Evolutionary conservation across 2,797 vertebrate genomes (phyloP), one percentile per base, ranked within the genome.

Genomic region (Ceryle rudis): DNA sequence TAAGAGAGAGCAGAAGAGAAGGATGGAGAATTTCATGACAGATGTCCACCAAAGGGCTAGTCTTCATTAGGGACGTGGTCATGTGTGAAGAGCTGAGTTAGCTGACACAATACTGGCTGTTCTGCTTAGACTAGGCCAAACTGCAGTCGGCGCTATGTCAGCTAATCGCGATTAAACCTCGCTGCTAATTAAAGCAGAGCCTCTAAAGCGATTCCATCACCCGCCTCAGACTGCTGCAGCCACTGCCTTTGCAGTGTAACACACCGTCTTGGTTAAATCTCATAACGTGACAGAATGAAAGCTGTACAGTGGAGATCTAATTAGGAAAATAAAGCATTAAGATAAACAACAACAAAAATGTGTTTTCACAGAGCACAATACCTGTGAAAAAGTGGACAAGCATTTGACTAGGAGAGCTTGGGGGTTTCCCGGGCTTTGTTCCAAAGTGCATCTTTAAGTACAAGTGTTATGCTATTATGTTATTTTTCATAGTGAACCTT

Each of bases 341-440:
- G n/a, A 77, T 41, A 86, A 94, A 88, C 87, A 93, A 61, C 86
- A 92, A 79, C 55, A 77, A 44, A 77, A 89, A 55, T 18, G 79
- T 3, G 8, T 90, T 93, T 91, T 79, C 88, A 83, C 80, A n/a
- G n/a, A 87, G 54, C 28, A 67, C 23, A 22, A 31, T 49, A 72
- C 42, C 79, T 92, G 80, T 65, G 52, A 95, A 95, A 39, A 81
- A 70, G 67, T 67, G 70, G 91, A 90, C 82, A 89, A 93, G 44
- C 16, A 17, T 91, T 94, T 92, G 67, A 79, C 82, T 86, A 42
- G 37, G 61, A 46, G 41, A 95, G 67, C 51, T 65, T 83, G 20
- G 47, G 52, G 49, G 29, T 86, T 95, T 93, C 86, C 89, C 65
- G 41, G 94, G 91, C 62, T 96, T 71, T 14, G 0, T 81, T 96